Evolutionary conservation across 2,888 invertebrate species (phyloP).

Genomic region (Macrophya annulata): DNA sequence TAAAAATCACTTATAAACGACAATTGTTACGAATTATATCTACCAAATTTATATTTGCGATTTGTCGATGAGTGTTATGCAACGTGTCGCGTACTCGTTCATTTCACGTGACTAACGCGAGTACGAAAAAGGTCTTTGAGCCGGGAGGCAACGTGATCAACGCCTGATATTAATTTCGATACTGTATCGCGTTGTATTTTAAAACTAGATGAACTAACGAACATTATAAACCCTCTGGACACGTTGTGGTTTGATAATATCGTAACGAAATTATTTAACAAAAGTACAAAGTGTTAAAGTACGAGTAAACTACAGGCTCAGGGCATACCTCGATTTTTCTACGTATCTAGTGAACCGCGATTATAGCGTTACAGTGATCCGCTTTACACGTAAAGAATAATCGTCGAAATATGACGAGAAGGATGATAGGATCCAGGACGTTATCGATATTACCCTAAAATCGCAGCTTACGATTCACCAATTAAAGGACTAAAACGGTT

Average conservation of each 20-base stretch:
- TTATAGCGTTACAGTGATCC: background rate
- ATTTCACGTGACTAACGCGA: conserved; percentile 5
- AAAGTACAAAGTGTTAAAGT: background rate
- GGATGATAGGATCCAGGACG: conserved; percentile 9
- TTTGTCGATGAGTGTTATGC: background rate
- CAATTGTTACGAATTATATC: background rate
- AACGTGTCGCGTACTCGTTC: background rate
- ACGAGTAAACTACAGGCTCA: background rate
- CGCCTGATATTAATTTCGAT: conserved; percentile 7
- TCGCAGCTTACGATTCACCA: background rate
- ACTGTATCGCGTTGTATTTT: background rate
- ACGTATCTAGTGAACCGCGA: background rate
- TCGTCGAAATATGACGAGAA: conserved; percentile 8
- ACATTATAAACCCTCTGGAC: background rate
- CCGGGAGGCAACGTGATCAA: conserved; percentile 11
- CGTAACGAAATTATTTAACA: background rate
- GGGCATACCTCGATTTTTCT: background rate
- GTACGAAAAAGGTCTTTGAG: conserved; percentile 9
- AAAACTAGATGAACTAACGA: background rate
- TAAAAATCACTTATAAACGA: background rate
- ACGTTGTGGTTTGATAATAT: background rate
- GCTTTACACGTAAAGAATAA: background rate
- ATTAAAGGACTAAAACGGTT: background rate
- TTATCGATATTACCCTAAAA: background rate
- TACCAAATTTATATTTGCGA: background rate